These are phyloP conservation scores for Apogon talboti DNA, from an alignment of 2,797 vertebrate species.

Conservation along the genomic window DNA sequence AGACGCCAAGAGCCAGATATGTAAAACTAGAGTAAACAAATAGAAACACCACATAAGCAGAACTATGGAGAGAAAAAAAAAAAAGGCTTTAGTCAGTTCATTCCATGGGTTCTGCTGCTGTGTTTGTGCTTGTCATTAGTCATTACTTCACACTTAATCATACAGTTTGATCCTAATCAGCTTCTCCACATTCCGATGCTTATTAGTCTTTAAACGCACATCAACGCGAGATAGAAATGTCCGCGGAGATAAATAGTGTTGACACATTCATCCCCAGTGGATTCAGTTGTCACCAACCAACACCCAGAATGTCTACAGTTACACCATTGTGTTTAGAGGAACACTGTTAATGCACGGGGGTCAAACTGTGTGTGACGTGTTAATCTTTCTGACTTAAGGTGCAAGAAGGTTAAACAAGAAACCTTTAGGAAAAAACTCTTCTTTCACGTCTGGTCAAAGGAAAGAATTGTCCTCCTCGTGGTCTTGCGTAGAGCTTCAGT, in stretches of 20 bases:
- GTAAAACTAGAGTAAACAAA: slow-evolving; percentile 37
- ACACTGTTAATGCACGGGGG: slow-evolving; percentile 43
- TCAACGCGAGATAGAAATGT: neutral
- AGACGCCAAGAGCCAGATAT: slow-evolving; percentile 26
- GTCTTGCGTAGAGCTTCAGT: slow-evolving; percentile 19
- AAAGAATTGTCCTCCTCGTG: slow-evolving; percentile 3
- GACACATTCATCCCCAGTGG: slow-evolving; percentile 20
- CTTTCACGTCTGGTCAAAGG: slow-evolving; percentile 9
- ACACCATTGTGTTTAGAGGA: slow-evolving; percentile 42
- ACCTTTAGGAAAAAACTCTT: neutral
- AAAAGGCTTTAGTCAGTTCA: neutral
- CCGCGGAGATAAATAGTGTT: slow-evolving; percentile 19
- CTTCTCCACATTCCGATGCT: slow-evolving; percentile 36
- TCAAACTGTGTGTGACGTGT: slow-evolving; percentile 55
- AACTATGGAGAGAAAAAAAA: neutral
- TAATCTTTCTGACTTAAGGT: slow-evolving; percentile 58
- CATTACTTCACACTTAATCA: slow-evolving; percentile 24
- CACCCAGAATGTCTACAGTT: slow-evolving; percentile 40
- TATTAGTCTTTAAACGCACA: slow-evolving; percentile 29
- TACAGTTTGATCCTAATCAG: slow-evolving; percentile 3
- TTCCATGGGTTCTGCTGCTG: neutral
- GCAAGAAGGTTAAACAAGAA: slow-evolving; percentile 44
- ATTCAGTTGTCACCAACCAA: slow-evolving; percentile 19
- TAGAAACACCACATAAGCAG: slow-evolving; percentile 3
- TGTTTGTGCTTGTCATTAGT: slow-evolving; percentile 29